Conservation (phyloP, 2,113 vertebrate genomes). For the Megalops atlanticus region DNA sequence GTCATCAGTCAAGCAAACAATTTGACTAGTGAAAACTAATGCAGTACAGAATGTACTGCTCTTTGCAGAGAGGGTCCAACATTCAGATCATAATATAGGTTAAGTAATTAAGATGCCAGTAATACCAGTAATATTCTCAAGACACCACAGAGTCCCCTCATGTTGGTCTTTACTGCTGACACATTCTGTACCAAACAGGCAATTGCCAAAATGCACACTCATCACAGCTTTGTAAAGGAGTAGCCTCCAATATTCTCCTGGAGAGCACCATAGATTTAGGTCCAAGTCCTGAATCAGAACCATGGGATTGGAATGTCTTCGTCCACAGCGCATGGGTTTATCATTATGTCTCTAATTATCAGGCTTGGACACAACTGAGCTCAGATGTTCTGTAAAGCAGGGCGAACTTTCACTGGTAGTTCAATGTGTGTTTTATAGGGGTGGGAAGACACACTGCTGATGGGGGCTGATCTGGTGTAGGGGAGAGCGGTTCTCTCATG, state of each 20-base stretch:
- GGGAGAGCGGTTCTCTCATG: neutral
- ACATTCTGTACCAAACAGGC: neutral
- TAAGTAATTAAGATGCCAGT: no score
- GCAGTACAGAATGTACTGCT: no score
- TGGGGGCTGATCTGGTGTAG: neutral
- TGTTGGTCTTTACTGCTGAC: neutral
- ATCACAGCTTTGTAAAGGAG: no score
- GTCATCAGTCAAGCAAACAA: no score
- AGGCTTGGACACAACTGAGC: neutral
- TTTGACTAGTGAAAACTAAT: no score
- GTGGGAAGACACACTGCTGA: neutral
- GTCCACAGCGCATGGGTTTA: slow-evolving; percentile 8
- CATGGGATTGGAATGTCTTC: neutral
- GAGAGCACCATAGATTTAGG: neutral
- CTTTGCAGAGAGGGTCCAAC: no score
- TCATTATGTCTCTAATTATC: neutral
- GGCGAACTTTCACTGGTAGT: neutral
- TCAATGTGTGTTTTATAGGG: neutral
- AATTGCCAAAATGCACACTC: no score
- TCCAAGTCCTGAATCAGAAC: neutral
- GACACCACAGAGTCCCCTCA: neutral
- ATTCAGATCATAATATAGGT: no score
- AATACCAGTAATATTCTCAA: no score
- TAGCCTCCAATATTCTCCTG: neutral
- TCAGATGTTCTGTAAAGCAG: neutral